Evolutionary conservation across 2,113 vertebrate species (phyloP).

Genomic region (Centropus bengalensis): DNA sequence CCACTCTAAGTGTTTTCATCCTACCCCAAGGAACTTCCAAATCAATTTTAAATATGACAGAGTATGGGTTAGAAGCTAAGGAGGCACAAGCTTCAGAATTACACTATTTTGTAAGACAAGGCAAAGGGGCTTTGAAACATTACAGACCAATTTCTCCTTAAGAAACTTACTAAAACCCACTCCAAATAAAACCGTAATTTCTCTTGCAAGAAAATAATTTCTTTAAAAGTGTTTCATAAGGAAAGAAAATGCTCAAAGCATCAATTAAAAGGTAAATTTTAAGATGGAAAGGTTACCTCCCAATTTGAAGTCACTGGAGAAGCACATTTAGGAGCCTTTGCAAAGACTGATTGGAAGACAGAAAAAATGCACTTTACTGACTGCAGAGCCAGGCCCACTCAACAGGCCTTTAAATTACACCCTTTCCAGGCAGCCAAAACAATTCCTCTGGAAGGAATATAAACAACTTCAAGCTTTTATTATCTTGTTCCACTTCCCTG

Average conservation of each 20-base stretch:
- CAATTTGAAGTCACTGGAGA: background rate
- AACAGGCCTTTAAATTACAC: background rate
- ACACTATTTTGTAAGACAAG: background rate
- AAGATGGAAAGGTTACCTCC: background rate
- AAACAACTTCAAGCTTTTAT: background rate
- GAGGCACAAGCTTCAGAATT: background rate
- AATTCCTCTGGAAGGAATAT: background rate
- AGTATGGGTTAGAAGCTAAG: rapidly evolving
- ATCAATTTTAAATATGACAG: background rate
- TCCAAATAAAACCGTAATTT: background rate
- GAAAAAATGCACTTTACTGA: background rate
- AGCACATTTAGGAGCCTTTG: background rate
- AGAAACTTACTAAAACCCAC: background rate
- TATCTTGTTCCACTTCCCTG: background rate
- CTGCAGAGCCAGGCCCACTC: background rate
- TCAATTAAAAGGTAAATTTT: background rate
- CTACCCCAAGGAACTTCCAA: background rate
- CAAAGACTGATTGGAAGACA: background rate
- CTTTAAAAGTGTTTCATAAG: background rate
- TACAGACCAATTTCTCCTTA: background rate
- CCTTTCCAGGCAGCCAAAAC: background rate
- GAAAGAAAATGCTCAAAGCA: background rate
- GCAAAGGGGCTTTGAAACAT: background rate
- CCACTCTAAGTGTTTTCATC: background rate
- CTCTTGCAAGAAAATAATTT: background rate